Evolutionary conservation across 2,888 invertebrate species (phyloP).

Genomic region (Furcula furcula): DNA sequence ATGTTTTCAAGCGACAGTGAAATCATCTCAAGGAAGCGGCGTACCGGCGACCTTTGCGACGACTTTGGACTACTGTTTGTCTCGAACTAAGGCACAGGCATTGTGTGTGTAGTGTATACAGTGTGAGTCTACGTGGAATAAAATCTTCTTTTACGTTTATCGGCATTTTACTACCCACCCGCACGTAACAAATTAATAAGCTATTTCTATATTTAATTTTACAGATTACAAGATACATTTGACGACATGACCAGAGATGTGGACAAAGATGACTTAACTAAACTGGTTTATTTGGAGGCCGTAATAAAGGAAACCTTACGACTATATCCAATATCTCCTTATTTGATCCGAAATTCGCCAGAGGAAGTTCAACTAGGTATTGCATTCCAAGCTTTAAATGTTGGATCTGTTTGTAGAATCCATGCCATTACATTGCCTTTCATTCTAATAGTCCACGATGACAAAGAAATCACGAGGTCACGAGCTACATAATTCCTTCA

Average conservation of each 20-base stretch:
- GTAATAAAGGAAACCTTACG: background rate
- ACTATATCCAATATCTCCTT: background rate
- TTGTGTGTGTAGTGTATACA: no score
- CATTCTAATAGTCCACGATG: no score
- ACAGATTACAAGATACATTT: background rate
- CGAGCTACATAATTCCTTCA: no score
- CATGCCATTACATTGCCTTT: no score
- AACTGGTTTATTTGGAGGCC: background rate
- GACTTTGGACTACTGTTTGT: no score
- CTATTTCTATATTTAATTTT: background rate
- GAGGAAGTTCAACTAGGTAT: background rate
- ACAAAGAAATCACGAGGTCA: no score
- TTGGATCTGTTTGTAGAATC: background rate
- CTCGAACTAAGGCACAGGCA: no score
- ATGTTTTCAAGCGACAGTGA: no score
- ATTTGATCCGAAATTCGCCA: background rate
- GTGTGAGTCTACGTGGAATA: background rate
- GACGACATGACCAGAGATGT: background rate
- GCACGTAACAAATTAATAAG: background rate
- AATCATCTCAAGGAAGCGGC: no score
- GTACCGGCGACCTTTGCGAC: no score
- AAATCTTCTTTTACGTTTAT: no score
- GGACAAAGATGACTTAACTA: background rate
- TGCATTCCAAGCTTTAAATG: background rate
- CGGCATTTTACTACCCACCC: no score